Conservation (phyloP, 2,797 vertebrate species). For the Tolypeutes matacus region DNA sequence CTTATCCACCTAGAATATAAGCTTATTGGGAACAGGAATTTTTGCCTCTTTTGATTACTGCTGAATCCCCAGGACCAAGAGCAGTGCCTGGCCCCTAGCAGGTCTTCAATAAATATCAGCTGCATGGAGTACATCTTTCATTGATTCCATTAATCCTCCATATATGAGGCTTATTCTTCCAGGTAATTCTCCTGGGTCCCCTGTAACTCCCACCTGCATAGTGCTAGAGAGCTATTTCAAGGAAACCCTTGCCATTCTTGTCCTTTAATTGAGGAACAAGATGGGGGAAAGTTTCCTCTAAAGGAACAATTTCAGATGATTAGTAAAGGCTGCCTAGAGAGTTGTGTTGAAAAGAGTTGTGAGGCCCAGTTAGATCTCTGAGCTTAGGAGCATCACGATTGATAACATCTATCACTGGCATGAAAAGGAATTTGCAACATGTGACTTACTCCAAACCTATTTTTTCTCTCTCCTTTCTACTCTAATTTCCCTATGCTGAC, state of each 20-base stretch:
- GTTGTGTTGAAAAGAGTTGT: not conserved
- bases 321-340: not conserved
- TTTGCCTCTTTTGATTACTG: not conserved
- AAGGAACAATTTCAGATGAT: not conserved
- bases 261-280: not conserved
- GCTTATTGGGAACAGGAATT: not conserved
- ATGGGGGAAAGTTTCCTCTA: not conserved
- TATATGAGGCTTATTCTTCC: not conserved
- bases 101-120: not conserved
- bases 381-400: not conserved
- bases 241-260: not conserved
- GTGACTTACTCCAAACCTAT: not conserved
- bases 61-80: not conserved
- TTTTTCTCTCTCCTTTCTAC: not conserved
- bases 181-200: not conserved
- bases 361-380: not conserved
- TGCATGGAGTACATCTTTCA: not conserved
- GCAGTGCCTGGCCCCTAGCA: not conserved
- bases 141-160: not conserved
- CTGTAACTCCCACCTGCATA: not conserved
- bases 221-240: not conserved
- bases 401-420: not conserved
- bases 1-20: not conserved
- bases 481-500: not conserved
- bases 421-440: not conserved